A percentile compares a stretch with the other conserved stretches of the same genome.
Evolutionary conservation across 2,797 vertebrate genomes (phyloP).

Genomic region (Champsocephalus esox): DNA sequence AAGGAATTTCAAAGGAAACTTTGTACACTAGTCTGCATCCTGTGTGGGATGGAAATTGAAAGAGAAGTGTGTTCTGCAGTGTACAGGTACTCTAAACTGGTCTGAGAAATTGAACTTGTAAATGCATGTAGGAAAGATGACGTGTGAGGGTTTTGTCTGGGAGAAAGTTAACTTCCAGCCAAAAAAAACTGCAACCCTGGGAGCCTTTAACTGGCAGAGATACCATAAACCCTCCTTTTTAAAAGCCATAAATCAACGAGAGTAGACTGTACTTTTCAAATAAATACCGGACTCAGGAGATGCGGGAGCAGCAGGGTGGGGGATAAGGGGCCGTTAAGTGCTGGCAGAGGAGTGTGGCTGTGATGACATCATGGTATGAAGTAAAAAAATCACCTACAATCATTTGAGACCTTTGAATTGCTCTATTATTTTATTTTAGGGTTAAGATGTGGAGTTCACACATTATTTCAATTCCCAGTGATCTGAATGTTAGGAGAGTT

Average conservation of each 20-base stretch:
- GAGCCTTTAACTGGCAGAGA: slow-evolving; percentile 72
- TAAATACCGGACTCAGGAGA: slow-evolving; percentile 72
- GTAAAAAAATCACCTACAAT: slow-evolving; percentile 18
- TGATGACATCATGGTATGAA: slow-evolving; percentile 42
- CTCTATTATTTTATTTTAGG: neutral
- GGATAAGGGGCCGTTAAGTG: slow-evolving; percentile 41
- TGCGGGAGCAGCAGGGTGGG: slow-evolving; percentile 17
- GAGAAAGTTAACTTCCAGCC: slow-evolving; percentile 55
- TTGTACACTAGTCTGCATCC: slow-evolving; percentile 33
- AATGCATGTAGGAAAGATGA: slow-evolving; percentile 58
- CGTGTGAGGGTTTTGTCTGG: slow-evolving; percentile 69
- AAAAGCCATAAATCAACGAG: slow-evolving; percentile 76
- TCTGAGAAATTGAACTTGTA: slow-evolving; percentile 50
- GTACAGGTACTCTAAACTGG: slow-evolving; percentile 37
- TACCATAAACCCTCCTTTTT: slow-evolving; percentile 70
- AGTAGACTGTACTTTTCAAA: slow-evolving; percentile 76
- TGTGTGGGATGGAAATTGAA: slow-evolving; percentile 36
- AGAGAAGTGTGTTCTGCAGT: slow-evolving; percentile 31
- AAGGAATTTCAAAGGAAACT: slow-evolving; percentile 60
- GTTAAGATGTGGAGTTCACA: neutral
- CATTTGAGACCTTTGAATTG: neutral
- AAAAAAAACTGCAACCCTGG: slow-evolving; percentile 57
- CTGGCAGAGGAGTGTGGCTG: slow-evolving; percentile 38
- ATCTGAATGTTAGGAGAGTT: neutral
- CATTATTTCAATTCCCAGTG: neutral